Conservation (phyloP, 2,113 vertebrate species). For the Marmota flaviventris region DNA sequence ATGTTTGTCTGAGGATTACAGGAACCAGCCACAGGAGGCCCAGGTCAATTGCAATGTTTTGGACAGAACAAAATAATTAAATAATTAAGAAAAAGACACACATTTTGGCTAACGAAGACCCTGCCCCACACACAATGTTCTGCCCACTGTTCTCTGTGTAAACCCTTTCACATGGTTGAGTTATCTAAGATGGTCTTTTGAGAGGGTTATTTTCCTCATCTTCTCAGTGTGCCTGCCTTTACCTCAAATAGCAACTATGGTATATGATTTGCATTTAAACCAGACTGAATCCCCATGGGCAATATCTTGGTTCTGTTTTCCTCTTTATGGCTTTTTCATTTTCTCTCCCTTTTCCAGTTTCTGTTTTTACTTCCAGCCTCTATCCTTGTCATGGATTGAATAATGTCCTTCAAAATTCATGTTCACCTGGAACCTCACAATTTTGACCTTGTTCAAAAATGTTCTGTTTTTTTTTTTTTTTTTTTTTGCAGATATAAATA, state of each 20-base stretch:
- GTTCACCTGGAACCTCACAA: background rate
- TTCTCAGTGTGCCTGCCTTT: background rate
- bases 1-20: background rate
- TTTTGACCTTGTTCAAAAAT: conserved; percentile 37
- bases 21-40: background rate
- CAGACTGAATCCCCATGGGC: background rate
- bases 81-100: background rate
- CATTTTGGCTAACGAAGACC: background rate
- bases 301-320: background rate
- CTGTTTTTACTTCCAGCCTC: background rate
- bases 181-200: background rate
- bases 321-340: conserved; percentile 40
- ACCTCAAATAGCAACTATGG: background rate
- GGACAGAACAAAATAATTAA: background rate
- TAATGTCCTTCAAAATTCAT: background rate
- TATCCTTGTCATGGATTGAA: background rate
- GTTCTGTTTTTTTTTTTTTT: background rate
- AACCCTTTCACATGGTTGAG: background rate
- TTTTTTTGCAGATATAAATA: background rate
- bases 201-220: background rate
- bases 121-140: background rate
- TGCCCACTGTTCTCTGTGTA: background rate
- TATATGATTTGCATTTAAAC: background rate
- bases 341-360: background rate
- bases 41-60: background rate